Conservation (phyloP, 2,888 invertebrate species). For the Patella caerulea region DNA sequence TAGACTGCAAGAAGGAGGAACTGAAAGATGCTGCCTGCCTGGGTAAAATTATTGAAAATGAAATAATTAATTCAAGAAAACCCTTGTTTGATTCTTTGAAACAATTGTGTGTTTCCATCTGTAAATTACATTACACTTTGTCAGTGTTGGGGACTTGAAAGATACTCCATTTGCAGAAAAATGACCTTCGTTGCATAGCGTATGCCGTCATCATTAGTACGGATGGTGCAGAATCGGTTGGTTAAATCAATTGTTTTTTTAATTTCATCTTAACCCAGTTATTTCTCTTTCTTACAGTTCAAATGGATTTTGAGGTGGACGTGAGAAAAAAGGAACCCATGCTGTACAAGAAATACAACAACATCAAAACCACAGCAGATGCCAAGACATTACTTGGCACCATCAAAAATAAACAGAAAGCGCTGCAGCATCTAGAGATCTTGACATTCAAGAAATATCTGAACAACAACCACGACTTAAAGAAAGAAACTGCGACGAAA, state of each 20-base stretch:
- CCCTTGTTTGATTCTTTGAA: too few relatives aligned
- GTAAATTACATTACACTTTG: too few relatives aligned
- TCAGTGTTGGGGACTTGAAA: too few relatives aligned
- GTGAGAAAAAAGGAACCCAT: conserved; percentile 41
- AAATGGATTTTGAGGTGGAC: conserved; percentile 35
- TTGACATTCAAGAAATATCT: conserved; percentile 37
- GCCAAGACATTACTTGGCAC: conserved; percentile 35
- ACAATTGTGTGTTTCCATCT: too few relatives aligned
- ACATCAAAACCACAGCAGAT: conserved; percentile 39
- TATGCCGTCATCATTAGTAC: too few relatives aligned
- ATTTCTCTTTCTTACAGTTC: conserved; percentile 15
- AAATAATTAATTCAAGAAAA: too few relatives aligned
- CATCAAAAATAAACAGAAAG: conserved; percentile 40
- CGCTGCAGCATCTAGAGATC: conserved; percentile 46
- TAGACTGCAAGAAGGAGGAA: conserved; percentile 40
- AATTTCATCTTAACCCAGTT: not conserved
- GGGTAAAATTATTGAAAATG: conserved; percentile 26
- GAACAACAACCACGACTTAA: not conserved
- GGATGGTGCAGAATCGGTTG: not conserved
- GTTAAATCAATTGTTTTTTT: not conserved
- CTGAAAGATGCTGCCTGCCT: conserved; percentile 35
- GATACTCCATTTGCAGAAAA: too few relatives aligned
- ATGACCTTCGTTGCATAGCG: too few relatives aligned
- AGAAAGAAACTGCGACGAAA: not conserved
- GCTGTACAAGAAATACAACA: conserved; percentile 45